phyloP scores from a whole-genome alignment of 2,113 vertebrate species.

The Pomatostomus ruficeps region DNA sequence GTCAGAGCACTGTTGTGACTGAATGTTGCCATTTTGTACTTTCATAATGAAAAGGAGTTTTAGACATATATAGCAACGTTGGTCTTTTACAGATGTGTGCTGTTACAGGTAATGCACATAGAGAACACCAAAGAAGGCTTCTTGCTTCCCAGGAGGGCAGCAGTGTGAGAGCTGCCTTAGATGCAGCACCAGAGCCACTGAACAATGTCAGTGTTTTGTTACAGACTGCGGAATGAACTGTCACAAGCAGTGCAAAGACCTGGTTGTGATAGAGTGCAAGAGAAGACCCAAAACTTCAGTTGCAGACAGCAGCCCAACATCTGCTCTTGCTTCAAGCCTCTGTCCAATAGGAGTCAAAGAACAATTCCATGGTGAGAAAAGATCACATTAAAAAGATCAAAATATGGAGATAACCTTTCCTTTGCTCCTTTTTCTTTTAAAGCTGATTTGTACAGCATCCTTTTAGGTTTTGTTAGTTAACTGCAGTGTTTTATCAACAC shows the following conservation, averaged over 20 bases:
- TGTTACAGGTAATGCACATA: background rate
- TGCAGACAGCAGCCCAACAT: constrained; percentile 76
- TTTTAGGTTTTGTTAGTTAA: background rate
- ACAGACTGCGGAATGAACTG: constrained; percentile 96
- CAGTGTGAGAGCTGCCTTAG: background rate
- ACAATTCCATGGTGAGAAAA: constrained; percentile 72
- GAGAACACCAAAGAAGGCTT: background rate
- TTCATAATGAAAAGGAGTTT: background rate
- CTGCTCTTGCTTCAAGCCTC: constrained; percentile 68
- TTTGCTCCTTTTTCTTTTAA: background rate
- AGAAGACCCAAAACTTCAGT: constrained; percentile 78
- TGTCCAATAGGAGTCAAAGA: constrained; percentile 76
- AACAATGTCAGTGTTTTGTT: background rate
- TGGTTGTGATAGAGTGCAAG: constrained; percentile 96
- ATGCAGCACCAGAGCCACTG: background rate
- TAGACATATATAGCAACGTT: accelerated
- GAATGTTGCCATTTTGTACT: background rate
- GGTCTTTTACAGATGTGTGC: background rate
- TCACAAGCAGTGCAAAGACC: constrained; percentile 93
- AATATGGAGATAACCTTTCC: background rate
- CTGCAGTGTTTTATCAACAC: background rate
- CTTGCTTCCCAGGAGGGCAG: background rate
- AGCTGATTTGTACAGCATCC: background rate
- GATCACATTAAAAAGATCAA: background rate
- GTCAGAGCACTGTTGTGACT: background rate